A percentile compares a stretch with the other conserved stretches of the same genome.
These are phyloP conservation scores for Tuta absoluta DNA, from an alignment of 2,888 invertebrate species.

Conservation along the genomic window DNA sequence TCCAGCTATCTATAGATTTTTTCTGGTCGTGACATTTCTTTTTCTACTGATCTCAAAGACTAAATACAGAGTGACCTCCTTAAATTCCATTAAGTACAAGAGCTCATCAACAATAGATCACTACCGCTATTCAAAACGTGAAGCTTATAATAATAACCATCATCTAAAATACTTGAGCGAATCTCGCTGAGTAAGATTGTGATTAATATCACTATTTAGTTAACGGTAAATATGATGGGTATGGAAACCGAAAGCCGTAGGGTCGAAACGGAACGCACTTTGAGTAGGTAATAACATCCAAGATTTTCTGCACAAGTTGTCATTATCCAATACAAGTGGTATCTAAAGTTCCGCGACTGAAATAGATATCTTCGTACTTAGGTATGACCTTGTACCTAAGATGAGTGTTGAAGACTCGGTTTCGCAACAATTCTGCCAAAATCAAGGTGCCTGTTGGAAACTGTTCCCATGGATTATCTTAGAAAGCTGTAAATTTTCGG, in stretches of 20 bases:
- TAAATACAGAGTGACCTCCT: constrained; percentile 40
- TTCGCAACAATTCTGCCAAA: no score
- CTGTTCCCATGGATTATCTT: no score
- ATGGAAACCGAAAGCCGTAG: constrained; percentile 49
- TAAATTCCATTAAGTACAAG: constrained; percentile 57
- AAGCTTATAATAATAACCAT: constrained; percentile 62
- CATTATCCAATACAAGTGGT: no score
- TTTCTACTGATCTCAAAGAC: constrained; percentile 15
- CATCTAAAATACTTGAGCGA: constrained; percentile 57
- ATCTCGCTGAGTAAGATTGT: constrained; percentile 59
- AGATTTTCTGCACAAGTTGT: no score
- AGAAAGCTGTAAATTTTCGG: no score
- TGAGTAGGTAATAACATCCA: no score
- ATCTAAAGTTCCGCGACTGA: no score
- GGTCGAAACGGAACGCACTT: no score
- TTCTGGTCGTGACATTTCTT: not conserved
- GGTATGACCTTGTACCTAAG: no score
- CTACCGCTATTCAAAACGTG: constrained; percentile 47
- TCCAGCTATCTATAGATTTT: constrained; percentile 12
- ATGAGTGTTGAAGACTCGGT: no score
- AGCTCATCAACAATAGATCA: constrained; percentile 42
- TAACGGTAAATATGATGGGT: constrained; percentile 56
- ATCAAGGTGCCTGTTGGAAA: no score
- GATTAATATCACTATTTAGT: constrained; percentile 67
- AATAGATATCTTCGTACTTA: no score